These are phyloP conservation scores for Climacteris rufus DNA, from an alignment of 2,113 vertebrate genomes.

Conservation along the genomic window DNA sequence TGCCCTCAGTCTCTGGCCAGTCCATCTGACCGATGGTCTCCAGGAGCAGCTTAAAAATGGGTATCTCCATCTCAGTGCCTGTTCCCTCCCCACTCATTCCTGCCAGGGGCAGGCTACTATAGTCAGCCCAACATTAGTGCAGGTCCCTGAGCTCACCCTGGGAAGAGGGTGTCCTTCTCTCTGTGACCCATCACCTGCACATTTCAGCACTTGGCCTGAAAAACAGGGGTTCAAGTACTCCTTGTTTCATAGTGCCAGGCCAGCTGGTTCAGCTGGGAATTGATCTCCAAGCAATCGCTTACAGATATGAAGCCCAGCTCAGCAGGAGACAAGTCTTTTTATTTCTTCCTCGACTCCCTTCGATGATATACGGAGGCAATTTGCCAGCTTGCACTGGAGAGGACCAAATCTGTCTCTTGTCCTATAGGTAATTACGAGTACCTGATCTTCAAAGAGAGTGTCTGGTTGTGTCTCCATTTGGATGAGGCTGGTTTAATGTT, in stretches of 20 bases:
- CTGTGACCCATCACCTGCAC: not conserved
- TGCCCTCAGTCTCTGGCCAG: not conserved
- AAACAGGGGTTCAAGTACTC: not conserved
- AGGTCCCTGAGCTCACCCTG: not conserved
- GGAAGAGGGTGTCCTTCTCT: not conserved
- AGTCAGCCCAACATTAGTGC: not conserved
- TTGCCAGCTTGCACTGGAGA: slow-evolving; percentile 30
- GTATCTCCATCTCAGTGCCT: not conserved
- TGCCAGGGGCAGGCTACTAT: accelerated
- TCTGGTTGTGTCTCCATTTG: slow-evolving; percentile 82
- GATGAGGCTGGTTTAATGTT: slow-evolving; percentile 69
- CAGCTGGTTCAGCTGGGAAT: not conserved
- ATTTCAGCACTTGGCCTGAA: not conserved
- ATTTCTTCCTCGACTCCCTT: slow-evolving; percentile 58
- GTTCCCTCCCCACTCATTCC: not conserved
- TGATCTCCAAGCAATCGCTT: slow-evolving; percentile 29
- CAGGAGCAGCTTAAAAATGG: not conserved
- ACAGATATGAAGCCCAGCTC: slow-evolving; percentile 48
- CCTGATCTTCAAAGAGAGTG: slow-evolving; percentile 82
- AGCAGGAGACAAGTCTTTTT: slow-evolving; percentile 46
- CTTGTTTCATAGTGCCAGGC: not conserved
- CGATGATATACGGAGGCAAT: slow-evolving; percentile 44
- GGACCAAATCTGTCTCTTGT: slow-evolving; percentile 41
- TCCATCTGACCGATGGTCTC: not conserved
- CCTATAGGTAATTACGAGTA: slow-evolving; percentile 67